Evolutionary conservation across 2,797 vertebrate genomes (phyloP).

Genomic region (Poeciliopsis infans): DNA sequence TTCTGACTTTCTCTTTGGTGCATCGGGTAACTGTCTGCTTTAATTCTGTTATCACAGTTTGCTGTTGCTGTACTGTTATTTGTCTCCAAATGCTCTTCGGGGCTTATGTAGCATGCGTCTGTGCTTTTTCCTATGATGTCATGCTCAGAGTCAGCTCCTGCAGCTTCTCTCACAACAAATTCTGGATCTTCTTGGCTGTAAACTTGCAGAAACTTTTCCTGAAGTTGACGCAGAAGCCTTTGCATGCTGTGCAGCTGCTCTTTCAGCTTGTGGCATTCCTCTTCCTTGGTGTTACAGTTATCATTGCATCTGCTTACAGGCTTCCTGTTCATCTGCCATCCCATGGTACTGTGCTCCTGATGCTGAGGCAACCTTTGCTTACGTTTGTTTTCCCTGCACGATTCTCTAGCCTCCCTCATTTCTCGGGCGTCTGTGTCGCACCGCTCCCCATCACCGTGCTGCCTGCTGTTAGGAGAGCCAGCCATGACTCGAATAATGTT

Average conservation of each 20-base stretch:
- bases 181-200: constrained; percentile 75
- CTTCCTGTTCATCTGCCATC: constrained; percentile 34
- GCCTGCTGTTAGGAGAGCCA: constrained; percentile 77
- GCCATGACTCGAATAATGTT: constrained; percentile 92
- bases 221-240: constrained; percentile 85
- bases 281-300: constrained; percentile 66
- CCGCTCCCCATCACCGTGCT: constrained; percentile 67
- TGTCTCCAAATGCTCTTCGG: constrained; percentile 48
- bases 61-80: constrained; percentile 32
- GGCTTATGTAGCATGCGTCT: constrained; percentile 34
- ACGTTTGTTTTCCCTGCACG: constrained; percentile 84
- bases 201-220: constrained; percentile 86
- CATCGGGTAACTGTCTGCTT: constrained; percentile 47
- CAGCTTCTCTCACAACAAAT: constrained; percentile 56
- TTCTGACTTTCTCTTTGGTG: constrained; percentile 70
- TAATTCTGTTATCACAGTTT: constrained; percentile 61
- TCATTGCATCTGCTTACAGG: constrained; percentile 36
- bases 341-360: constrained; percentile 71
- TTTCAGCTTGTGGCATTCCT: constrained; percentile 85
- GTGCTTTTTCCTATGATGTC: constrained; percentile 44
- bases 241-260: constrained; percentile 91
- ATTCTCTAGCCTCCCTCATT: constrained; percentile 67
- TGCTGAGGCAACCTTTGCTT: constrained; percentile 87
- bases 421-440: constrained; percentile 62
- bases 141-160: constrained; percentile 30